A percentile compares a stretch with the other conserved stretches of the same genome.
Evolutionary conservation across 2,888 invertebrate genomes (phyloP).

Genomic region (Agriotes lineatus): DNA sequence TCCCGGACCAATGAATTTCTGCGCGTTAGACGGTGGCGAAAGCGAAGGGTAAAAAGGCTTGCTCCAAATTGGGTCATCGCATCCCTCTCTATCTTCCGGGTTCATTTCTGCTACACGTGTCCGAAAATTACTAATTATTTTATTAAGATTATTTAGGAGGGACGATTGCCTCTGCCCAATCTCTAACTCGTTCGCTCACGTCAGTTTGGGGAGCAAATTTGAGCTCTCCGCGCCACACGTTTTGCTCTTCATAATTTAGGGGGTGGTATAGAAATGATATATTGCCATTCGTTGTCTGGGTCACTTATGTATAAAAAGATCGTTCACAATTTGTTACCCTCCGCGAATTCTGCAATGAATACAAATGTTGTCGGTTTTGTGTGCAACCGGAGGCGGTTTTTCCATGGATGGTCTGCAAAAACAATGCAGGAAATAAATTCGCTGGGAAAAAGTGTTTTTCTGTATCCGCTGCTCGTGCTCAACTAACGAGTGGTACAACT

Average conservation of each 20-base stretch:
- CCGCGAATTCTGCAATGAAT: conserved; percentile 22
- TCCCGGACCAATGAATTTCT: conserved; percentile 27
- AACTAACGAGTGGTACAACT: conserved; percentile 5
- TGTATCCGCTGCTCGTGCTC: background rate
- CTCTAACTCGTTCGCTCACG: background rate
- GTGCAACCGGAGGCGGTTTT: conserved; percentile 12
- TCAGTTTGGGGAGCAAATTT: conserved; percentile 1
- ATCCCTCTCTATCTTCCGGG: conserved; percentile 5
- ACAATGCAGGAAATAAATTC: conserved; percentile 17
- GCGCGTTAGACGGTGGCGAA: conserved; percentile 10
- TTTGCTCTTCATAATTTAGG: background rate
- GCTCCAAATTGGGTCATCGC: conserved; percentile 24
- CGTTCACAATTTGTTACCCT: conserved; percentile 25
- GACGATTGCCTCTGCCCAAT: background rate
- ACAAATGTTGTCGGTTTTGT: conserved; percentile 22
- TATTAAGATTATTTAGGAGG: conserved; percentile 14
- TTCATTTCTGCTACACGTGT: conserved; percentile 15
- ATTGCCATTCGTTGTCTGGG: conserved; percentile 16
- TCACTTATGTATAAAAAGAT: conserved; percentile 23
- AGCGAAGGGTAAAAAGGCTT: conserved; percentile 11
- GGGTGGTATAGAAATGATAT: conserved; percentile 14
- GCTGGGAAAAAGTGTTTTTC: conserved; percentile 8
- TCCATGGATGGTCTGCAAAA: conserved; percentile 6
- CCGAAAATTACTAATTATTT: conserved; percentile 28
- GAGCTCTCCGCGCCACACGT: background rate